Evolutionary conservation across 1,140 invertebrate species (phyloP).

Genomic region (Drosophila sp.): DNA sequence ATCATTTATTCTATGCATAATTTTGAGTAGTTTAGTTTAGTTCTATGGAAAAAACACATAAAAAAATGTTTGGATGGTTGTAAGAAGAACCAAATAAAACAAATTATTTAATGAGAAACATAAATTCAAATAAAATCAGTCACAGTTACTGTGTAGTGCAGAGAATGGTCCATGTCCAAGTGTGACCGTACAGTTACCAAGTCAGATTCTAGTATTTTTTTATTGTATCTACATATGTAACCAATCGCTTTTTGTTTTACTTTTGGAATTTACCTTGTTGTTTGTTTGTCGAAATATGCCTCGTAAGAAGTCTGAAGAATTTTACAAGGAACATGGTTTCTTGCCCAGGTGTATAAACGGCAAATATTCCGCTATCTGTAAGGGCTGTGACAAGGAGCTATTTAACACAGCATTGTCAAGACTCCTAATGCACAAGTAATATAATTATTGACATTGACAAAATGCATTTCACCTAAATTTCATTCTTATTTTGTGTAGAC

Average conservation of each 20-base stretch:
- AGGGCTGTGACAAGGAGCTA: constrained; percentile 32
- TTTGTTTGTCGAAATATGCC: constrained; percentile 33
- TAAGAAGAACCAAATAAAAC: no score
- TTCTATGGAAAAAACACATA: no score
- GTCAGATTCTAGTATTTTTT: background rate
- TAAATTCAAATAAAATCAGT: no score
- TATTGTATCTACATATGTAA: constrained; percentile 9
- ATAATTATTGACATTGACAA: background rate
- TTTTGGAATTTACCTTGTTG: background rate
- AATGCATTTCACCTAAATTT: constrained; percentile 1
- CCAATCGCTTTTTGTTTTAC: background rate
- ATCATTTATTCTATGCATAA: background rate
- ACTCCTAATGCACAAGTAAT: constrained; percentile 44
- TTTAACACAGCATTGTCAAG: constrained; percentile 41
- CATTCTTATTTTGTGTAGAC: constrained; percentile 15
- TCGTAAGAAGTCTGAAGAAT: constrained; percentile 40
- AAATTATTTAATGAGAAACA: no score
- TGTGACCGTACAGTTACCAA: background rate
- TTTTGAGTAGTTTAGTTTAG: no score
- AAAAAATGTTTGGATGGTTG: no score
- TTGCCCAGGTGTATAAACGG: constrained; percentile 24
- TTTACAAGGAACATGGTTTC: constrained; percentile 41
- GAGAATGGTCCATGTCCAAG: background rate
- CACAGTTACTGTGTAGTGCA: background rate
- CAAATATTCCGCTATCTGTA: constrained; percentile 41